Base-by-base conservation (phyloP, 2,797 vertebrate species). In the Pangasius djambal region DNA sequence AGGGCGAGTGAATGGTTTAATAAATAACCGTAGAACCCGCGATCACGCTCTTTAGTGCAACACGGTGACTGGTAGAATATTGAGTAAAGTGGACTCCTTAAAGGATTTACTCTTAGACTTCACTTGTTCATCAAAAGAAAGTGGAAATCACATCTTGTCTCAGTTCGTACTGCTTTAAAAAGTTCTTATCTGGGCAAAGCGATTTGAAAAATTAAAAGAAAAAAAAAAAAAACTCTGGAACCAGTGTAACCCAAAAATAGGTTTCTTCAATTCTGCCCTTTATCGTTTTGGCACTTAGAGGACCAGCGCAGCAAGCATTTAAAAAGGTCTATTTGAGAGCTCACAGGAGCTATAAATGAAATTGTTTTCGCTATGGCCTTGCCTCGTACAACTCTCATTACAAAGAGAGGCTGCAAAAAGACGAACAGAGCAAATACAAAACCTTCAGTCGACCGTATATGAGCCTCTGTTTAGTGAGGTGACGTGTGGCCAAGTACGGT, bases 291-390 rank as follows among this genome's bases (percentile, higher is more conserved):
- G 12, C 22, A 5, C 31, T 69, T 34, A 4, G 7, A 79, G 77
- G 15, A 34, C 16, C 55, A 4, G n/a, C 4, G 3, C 16, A 55
- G 72, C 18, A 48, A 48, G 25, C 44, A 37, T 59, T 81, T 34
- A 34, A 52, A 55, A 78, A 59, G 31, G 31, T 79, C 77, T 57
- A 22, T 57, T 79, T 57, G 77, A 81, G 52, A 81, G 25, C 78
- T 12, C 48, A 18, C 20, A 34, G 52, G 78, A 13, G 20, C n/a
- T 22, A 34, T 57, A 81, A 81, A 81, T 81, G n/a, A 81, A 59
- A 81, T 57, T 34, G 52, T 77, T 77, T 50, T 50, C 25, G 6
- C 1, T 16, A 15, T 28, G 0, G 74, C 25, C 10, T 50, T 28
- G 22, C 40, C 44, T 13, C 25, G 13, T 28, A 28, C 2, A 25